Base-by-base conservation (phyloP, 2,113 vertebrate species). In the Ochotona princeps region DNA sequence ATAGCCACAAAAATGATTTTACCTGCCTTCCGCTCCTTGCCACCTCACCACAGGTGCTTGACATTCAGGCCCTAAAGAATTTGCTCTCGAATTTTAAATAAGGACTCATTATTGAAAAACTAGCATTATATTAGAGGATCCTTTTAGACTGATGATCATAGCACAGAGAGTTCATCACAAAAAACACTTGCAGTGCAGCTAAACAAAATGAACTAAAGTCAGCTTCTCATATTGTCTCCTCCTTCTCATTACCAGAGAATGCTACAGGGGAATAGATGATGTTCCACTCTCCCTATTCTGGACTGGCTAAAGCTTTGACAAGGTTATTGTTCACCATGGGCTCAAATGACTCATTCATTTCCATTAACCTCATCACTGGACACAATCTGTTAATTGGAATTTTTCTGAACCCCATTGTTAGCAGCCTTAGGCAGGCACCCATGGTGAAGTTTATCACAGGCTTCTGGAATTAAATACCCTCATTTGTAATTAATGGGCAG, bases 301-400 rank as follows among this genome's bases (percentile, higher is more conserved):
- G 90, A 90, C 70, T 95, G 86, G 79, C 61, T 89, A 95, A 94
- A 97, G 78, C 79, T 95, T 96, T 97, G 83, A 95, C 92, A 96
- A 96, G 96, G 94, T 96, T 96, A 94, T 92, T 98, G 90, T 97
- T 95, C 95, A 97, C 76, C 95, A 94, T 73, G 74, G 91, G 83
- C 81, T 89, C 51, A 94, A 97, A 94, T 94, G 95, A 93, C 90
- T 92, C 25, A 93, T 96, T 94, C 44, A 91, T 96, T 96, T 95
- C 95, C 91, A 96, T 97, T 96, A 97, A 96, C 92, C 89, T 97
- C 85, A 78, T 96, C 87, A 95, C 49, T 95, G 92, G 94, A 96
- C 83, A 96, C 49, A 92, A 93, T 96, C 93, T 97, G 76, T 80
- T 97, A 94, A 96, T 78, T 93, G 3, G 23, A 94, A 93, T 89